Evolutionary conservation across 2,888 invertebrate genomes (phyloP), one percentile per base, ranked within the genome.

Genomic region (Phortica magna): DNA sequence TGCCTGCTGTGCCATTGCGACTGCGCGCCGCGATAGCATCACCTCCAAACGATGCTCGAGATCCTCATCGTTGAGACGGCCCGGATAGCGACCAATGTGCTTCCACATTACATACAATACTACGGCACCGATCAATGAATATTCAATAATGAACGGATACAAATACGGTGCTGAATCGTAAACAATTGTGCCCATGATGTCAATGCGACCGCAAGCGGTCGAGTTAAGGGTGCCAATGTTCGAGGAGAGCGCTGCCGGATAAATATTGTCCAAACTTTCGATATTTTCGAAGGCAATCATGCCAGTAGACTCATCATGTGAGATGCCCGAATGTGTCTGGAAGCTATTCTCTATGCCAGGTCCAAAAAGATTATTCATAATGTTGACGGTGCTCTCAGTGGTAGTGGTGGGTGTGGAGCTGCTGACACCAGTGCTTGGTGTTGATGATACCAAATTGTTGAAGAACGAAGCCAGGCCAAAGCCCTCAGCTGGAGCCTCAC

Each of bases 31-130:
- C 79, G 96, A 96, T 83, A 97, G 93, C 96, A 97, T 97, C 88
- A 96, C 96, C 92, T 97, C 97, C 91, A 97, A 93, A 90, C 96
- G 95, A 92, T 96, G 96, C 93, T 97, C 97, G 89, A 97, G 93
- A 92, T 97, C 97, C 92, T 96, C 97, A 89, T 96, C 96, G 87
- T 94, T 94, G 83, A 95, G 93, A 83, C 94, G 94, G 67, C 96
- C 95, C 73, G 97, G 96, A 92, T 96, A 95, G 90, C 96, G 95
- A 77, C 97, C 97, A 91, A 98, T 97, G 90, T 97, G 97, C 90
- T 96, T 96, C 98, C 98, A 98, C 97, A 98, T 98, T 74, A 98
- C 96, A 91, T 97, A 98, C 88, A 98, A 95, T 59, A 98, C 98
- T 73, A 98, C 97, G 72, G 98, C 98, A 22, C 98, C 98, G 89